Evolutionary conservation across 2,113 vertebrate genomes (phyloP).

Genomic region (Epinephelus fuscoguttatus): DNA sequence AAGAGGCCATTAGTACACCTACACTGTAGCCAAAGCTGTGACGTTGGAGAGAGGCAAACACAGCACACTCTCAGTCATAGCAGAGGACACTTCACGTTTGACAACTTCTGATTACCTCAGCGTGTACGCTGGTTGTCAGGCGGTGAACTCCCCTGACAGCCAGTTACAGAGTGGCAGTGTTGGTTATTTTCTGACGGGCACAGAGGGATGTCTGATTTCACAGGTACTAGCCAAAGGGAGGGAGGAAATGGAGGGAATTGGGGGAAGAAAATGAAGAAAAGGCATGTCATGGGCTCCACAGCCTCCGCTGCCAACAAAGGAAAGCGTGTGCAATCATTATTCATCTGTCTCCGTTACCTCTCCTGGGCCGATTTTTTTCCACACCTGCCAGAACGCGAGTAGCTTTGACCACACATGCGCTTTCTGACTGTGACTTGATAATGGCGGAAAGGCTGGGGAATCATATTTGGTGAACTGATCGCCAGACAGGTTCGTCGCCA

Average conservation of each 20-base stretch:
- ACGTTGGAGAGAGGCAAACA: constrained; percentile 18
- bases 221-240: constrained; percentile 53
- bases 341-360: constrained; percentile 50
- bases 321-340: constrained; percentile 61
- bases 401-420: constrained; percentile 32
- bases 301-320: constrained; percentile 47
- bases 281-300: constrained; percentile 35
- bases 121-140: constrained; percentile 50
- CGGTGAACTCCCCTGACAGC: constrained; percentile 59
- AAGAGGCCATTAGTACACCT: constrained; percentile 65
- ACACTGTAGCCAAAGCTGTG: constrained; percentile 26
- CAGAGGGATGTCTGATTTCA: constrained; percentile 71
- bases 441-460: neutral
- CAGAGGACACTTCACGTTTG: constrained; percentile 70
- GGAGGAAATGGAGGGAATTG: constrained; percentile 44
- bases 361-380: constrained; percentile 4
- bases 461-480: constrained; percentile 60
- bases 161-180: constrained; percentile 37
- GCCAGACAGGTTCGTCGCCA: constrained; percentile 44
- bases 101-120: constrained; percentile 79
- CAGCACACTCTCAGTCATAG: constrained; percentile 21
- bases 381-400: constrained; percentile 33
- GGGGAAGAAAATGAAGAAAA: constrained; percentile 41
- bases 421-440: neutral
- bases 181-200: constrained; percentile 70